These are phyloP conservation scores for Drepanosiphum platanoidis DNA, from an alignment of 2,888 invertebrate species.

Conservation along the genomic window DNA sequence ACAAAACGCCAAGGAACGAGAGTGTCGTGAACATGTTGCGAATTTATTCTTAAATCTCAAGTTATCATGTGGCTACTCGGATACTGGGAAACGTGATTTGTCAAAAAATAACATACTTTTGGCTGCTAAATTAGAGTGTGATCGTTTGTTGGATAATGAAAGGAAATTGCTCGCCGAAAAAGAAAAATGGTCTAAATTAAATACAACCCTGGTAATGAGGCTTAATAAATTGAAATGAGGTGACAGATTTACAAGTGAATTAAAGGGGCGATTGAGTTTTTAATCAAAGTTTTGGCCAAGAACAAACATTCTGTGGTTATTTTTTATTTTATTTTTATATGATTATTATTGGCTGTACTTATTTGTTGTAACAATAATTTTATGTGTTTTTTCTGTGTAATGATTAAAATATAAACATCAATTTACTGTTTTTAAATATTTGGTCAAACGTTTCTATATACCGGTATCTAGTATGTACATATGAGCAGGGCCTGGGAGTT, in stretches of 20 bases:
- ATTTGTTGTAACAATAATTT: no score
- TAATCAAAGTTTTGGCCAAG: neutral
- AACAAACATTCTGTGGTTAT: neutral
- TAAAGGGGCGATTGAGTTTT: neutral
- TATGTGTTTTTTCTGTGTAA: no score
- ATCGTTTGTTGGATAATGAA: neutral
- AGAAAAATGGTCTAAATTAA: neutral
- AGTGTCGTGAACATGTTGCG: neutral
- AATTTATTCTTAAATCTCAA: neutral
- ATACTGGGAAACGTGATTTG: neutral
- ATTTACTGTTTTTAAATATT: no score
- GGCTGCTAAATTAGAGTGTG: constrained; percentile 37
- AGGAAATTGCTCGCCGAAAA: constrained; percentile 21
- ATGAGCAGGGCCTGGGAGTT: neutral
- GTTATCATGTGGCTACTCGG: neutral
- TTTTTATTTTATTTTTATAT: neutral
- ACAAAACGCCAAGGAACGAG: constrained; percentile 57
- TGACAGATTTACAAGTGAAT: neutral
- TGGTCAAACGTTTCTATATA: neutral
- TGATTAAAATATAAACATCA: no score
- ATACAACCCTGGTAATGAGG: neutral
- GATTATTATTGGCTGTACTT: no score
- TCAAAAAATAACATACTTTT: constrained; percentile 44
- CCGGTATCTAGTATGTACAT: no score
- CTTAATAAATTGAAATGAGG: neutral